Evolutionary conservation across 2,797 vertebrate species (phyloP).

Genomic region (Allobates femoralis): DNA sequence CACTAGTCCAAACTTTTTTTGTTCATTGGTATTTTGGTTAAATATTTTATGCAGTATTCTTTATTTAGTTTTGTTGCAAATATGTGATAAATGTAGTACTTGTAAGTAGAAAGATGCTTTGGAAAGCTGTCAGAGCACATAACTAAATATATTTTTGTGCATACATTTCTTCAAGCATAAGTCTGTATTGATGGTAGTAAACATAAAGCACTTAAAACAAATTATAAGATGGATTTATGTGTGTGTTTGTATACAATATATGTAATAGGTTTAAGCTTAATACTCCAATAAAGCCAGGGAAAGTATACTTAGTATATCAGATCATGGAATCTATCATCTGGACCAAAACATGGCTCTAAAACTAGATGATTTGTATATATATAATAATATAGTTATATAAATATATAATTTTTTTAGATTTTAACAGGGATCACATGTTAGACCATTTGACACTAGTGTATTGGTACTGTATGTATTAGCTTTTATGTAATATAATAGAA

Average conservation of each 20-base stretch:
- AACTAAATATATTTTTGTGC: slow-evolving; percentile 1
- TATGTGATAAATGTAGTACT: slow-evolving; percentile 16
- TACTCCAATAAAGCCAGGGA: background rate
- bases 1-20: background rate
- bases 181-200: slow-evolving; percentile 10
- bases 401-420: slow-evolving; percentile 78
- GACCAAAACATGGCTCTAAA: slow-evolving; percentile 69
- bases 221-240: background rate
- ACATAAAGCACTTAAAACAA: slow-evolving; percentile 35
- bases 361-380: slow-evolving; percentile 79
- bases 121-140: background rate
- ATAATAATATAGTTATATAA: background rate
- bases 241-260: background rate
- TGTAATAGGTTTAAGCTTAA: background rate
- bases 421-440: slow-evolving; percentile 70
- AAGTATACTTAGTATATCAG: background rate
- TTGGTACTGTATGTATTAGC: slow-evolving; percentile 46
- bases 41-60: slow-evolving; percentile 19
- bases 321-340: slow-evolving; percentile 8
- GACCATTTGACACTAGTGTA: slow-evolving; percentile 40
- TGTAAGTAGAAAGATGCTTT: slow-evolving; percentile 20
- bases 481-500: slow-evolving; percentile 48
- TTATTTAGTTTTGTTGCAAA: background rate
- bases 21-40: background rate
- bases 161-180: slow-evolving; percentile 1